Conservation (phyloP, 2,797 vertebrate species). For the Phataginus tetradactyla region DNA sequence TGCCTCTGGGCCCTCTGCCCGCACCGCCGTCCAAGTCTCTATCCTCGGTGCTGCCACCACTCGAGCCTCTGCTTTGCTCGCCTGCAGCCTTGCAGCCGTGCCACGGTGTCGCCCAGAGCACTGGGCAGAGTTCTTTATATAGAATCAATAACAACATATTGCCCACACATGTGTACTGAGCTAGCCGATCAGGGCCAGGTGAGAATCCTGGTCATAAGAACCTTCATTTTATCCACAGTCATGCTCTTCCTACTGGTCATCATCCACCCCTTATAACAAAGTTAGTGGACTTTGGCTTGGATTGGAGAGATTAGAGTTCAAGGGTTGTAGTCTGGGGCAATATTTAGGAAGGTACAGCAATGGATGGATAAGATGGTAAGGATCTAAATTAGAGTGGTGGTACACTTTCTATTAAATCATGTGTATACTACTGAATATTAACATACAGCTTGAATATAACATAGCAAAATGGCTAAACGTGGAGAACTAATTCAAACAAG, state of each 20-base stretch:
- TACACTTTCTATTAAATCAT: neutral
- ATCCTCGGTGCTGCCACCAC: too few species aligned
- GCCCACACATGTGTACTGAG: too few species aligned
- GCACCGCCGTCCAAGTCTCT: too few species aligned
- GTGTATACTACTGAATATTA: neutral
- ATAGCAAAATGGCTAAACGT: neutral
- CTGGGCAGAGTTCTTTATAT: too few species aligned
- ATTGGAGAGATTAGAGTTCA: neutral
- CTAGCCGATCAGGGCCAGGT: too few species aligned
- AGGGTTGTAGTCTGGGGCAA: neutral
- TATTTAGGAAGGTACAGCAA: neutral
- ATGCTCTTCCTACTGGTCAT: neutral
- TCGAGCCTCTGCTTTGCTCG: too few species aligned
- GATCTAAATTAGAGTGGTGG: neutral
- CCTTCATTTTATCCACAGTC: too few species aligned
- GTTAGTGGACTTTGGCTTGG: neutral
- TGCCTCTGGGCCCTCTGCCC: too few species aligned
- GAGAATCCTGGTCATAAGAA: too few species aligned
- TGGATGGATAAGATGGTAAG: neutral
- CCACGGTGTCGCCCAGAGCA: too few species aligned
- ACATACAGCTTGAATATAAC: neutral
- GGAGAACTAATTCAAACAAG: neutral
- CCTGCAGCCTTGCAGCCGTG: too few species aligned
- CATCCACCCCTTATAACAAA: neutral
- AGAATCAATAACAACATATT: too few species aligned